Evolutionary conservation across 2,888 invertebrate species (phyloP).

Genomic region (Leistus spinibarbis): DNA sequence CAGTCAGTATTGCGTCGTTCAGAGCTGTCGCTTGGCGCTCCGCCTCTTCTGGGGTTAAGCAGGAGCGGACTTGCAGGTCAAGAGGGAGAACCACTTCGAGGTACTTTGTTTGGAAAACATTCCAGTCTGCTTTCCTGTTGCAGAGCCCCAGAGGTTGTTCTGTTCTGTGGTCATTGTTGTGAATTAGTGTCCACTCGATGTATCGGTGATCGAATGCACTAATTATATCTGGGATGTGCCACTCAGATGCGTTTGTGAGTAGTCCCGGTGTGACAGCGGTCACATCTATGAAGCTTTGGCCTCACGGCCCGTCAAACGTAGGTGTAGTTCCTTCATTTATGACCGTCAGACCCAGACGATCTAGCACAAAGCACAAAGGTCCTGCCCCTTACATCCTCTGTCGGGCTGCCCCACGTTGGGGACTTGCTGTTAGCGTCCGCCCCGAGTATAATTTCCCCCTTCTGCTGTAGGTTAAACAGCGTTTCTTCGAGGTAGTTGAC

Average conservation of each 20-base stretch:
- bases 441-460: neutral
- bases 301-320: neutral
- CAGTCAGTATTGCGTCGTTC: too few relatives aligned
- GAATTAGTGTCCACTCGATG: neutral
- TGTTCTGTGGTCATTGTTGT: neutral
- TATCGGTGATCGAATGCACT: neutral
- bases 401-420: conserved; percentile 5
- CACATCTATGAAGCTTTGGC: conserved; percentile 1
- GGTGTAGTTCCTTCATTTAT: neutral
- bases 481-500: too few relatives aligned
- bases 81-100: too few relatives aligned
- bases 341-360: neutral
- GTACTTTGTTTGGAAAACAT: neutral
- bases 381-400: neutral
- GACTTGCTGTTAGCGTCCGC: conserved; percentile 16
- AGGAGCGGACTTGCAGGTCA: neutral
- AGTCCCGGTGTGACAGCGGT: neutral
- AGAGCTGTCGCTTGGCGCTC: too few relatives aligned
- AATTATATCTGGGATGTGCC: conserved; percentile 4
- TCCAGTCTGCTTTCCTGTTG: conserved; percentile 10
- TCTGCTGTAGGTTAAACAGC: too few relatives aligned
- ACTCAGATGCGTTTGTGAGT: neutral
- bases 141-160: neutral
- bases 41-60: neutral
- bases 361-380: neutral